Conservation (phyloP, 2,113 vertebrate genomes). For the Pampusana beccarii region DNA sequence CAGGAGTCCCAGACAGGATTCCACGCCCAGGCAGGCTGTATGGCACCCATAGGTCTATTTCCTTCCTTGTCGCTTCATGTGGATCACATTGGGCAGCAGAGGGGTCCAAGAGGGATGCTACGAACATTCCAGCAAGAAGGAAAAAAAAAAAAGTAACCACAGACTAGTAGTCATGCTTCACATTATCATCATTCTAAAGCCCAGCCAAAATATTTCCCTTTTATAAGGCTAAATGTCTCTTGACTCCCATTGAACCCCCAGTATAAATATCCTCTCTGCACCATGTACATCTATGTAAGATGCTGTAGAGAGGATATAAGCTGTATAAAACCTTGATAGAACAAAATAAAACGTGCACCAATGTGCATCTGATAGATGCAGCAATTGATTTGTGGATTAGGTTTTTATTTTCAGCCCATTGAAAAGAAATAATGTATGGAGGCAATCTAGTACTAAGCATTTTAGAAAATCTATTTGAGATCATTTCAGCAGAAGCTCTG, state of each 20-base stretch:
- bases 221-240: slow-evolving; percentile 75
- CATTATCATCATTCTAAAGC: slow-evolving; percentile 72
- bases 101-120: background rate
- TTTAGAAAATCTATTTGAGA: slow-evolving; percentile 99
- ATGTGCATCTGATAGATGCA: slow-evolving; percentile 85
- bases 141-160: background rate
- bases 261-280: slow-evolving; percentile 71
- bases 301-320: slow-evolving; percentile 80
- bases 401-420: slow-evolving; percentile 96
- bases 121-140: background rate
- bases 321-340: slow-evolving; percentile 85
- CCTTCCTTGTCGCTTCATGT: background rate
- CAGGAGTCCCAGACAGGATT: background rate
- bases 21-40: background rate
- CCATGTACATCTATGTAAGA: slow-evolving; percentile 74
- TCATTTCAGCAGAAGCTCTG: slow-evolving; percentile 99
- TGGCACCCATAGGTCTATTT: background rate
- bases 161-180: slow-evolving; percentile 66
- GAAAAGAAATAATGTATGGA: slow-evolving; percentile 99
- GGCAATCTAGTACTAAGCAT: slow-evolving; percentile 99
- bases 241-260: slow-evolving; percentile 76
- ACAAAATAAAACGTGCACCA: slow-evolving; percentile 86
- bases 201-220: slow-evolving; percentile 71
- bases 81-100: background rate
- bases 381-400: slow-evolving; percentile 98